Evolutionary conservation across 2,113 vertebrate genomes (phyloP).

Genomic region (Gnathonemus longibarbis): DNA sequence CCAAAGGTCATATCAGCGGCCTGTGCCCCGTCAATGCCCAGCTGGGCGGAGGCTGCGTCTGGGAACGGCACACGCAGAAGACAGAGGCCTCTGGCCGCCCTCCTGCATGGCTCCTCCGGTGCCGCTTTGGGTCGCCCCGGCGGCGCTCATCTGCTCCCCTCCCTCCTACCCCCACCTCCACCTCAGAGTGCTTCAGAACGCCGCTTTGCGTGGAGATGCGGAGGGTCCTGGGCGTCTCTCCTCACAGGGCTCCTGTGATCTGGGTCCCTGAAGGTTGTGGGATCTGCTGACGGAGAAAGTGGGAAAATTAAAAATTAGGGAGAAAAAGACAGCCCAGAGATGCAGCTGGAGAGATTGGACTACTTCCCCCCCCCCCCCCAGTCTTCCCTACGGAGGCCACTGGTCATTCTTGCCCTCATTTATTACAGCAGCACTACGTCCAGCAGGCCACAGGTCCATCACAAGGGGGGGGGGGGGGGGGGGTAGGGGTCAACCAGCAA

Average conservation of each 20-base stretch:
- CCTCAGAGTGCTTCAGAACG: not conserved
- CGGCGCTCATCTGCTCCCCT: slow-evolving; percentile 34
- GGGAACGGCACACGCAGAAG: slow-evolving; percentile 36
- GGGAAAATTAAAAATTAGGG: not conserved
- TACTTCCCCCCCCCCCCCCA: not conserved
- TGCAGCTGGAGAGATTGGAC: not conserved
- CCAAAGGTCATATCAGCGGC: slow-evolving; percentile 53
- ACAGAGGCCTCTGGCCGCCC: slow-evolving; percentile 42
- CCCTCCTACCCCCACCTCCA: slow-evolving; percentile 23
- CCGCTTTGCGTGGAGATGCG: slow-evolving; percentile 16
- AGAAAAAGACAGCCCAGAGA: not conserved
- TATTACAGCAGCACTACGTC: not conserved
- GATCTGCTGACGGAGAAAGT: not conserved
- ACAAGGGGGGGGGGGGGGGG: not conserved
- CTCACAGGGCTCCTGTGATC: not conserved
- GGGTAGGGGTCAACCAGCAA: not conserved
- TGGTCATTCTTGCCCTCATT: not conserved
- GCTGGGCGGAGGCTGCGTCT: slow-evolving; percentile 27
- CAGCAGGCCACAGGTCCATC: not conserved
- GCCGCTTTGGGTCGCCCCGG: slow-evolving; percentile 26
- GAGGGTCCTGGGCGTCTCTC: not conserved
- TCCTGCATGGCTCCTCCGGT: slow-evolving; percentile 54
- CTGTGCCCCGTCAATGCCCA: slow-evolving; percentile 40
- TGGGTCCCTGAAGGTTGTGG: not conserved
- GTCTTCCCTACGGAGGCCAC: not conserved